Evolutionary conservation across 2,888 invertebrate species (phyloP), one percentile per base, ranked within the genome.

Genomic region (Tineola bisselliella): DNA sequence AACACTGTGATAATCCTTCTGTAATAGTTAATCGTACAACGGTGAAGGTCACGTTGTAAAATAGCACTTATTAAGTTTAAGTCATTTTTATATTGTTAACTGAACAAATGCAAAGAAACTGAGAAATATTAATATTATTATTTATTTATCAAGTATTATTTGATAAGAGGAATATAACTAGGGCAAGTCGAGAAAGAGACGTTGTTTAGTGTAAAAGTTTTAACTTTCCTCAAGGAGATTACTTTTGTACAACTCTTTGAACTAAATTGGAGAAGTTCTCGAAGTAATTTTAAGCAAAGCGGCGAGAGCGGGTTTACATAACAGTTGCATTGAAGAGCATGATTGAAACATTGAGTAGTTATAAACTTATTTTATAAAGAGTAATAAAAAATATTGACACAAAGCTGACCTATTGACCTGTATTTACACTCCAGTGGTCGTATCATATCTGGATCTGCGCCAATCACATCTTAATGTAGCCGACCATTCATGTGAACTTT

Each of bases 341-440:
- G 5, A 5, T 5, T 31, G 31, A 31, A 31, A 5, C 31, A n/a
- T n/a, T 31, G 31, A 31, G 5, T 38, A 38, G 6, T 25, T 25
- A 25, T 25, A 25, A 6, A 6, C 25, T 25, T 25, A 38, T 10
- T 38, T 38, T 3, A 38, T 38, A 6, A 38, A 38, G 3, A 12
- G 3, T 10, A 38, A 38, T 38, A 38, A 38, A 38, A 38, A 38
- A n/a, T 38, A 38, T 38, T 38, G 8, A 48, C 8, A 48, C 8
- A 48, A 48, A 25, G 12, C 17, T 54, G 54, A 54, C 54, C 54
- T 54, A 54, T 54, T 54, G 54, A 54, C 54, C 54, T 54, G 54
- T 25, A 5, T 54, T 18, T 48, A 17, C 5, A 19, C 12, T 5
- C 25, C 12, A 25, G 8, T 25, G 25, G 8, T 3, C 25, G 54